Percentiles rank a stretch among this genome's conserved stretches.
These are phyloP conservation scores for Clavelina lepadiformis DNA, from an alignment of 23 tunicate genomes.

Conservation along the genomic window DNA sequence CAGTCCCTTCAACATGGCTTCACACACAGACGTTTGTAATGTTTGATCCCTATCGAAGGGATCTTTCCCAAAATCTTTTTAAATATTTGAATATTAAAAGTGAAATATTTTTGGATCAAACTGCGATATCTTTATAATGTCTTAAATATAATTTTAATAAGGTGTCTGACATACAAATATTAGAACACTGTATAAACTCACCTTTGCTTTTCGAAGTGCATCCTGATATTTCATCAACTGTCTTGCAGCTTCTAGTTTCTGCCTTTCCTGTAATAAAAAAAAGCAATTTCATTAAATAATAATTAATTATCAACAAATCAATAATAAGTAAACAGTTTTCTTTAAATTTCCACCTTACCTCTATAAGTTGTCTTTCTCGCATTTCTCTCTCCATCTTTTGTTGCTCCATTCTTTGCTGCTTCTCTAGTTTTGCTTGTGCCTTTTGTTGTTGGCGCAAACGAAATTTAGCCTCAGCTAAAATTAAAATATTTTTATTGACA, in stretches of 20 bases:
- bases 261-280: slow-evolving; percentile 29
- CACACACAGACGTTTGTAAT: no score
- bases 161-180: no score
- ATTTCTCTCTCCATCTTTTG: slow-evolving; percentile 58
- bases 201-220: slow-evolving; percentile 39
- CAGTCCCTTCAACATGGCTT: no score
- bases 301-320: not conserved
- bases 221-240: slow-evolving; percentile 45
- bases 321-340: not conserved
- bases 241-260: slow-evolving; percentile 37
- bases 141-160: no score
- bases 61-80: no score
- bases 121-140: no score
- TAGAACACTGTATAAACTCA: not conserved
- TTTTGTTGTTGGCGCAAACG: slow-evolving; percentile 37
- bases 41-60: no score
- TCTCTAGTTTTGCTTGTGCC: slow-evolving; percentile 30
- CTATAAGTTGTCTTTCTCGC: slow-evolving; percentile 52
- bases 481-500: not conserved
- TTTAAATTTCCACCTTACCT: no score
- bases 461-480: slow-evolving; percentile 17
- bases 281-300: not conserved
- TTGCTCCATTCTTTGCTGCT: slow-evolving; percentile 39
- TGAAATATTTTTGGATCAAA: no score
- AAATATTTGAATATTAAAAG: no score